These are phyloP conservation scores for Halcyon badia DNA, from an alignment of 2,797 vertebrate species.

Conservation along the genomic window DNA sequence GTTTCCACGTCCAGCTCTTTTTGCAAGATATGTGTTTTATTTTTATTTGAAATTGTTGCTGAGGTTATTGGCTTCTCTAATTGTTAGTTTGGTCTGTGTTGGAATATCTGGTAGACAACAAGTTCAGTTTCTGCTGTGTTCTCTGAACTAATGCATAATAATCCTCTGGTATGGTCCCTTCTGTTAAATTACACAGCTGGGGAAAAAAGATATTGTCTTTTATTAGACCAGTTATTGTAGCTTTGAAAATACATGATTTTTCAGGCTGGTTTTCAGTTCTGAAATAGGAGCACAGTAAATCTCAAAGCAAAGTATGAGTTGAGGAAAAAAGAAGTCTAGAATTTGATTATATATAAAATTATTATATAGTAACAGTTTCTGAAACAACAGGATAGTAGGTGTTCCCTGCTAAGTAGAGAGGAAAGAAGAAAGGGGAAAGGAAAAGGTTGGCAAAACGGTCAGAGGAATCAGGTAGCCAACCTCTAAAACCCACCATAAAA, in stretches of 20 bases:
- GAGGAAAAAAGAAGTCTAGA: neutral
- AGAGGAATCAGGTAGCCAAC: neutral
- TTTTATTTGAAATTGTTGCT: neutral
- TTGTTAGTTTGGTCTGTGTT: neutral
- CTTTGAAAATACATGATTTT: neutral
- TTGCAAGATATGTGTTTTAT: neutral
- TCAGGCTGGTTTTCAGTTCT: neutral
- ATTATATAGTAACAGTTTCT: neutral
- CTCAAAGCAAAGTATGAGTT: neutral
- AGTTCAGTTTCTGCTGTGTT: neutral
- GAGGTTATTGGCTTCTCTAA: neutral
- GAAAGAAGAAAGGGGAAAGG: neutral
- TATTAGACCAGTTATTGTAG: neutral
- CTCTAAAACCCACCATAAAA: rapidly evolving
- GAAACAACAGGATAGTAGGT: neutral
- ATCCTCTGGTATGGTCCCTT: neutral
- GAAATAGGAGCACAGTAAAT: neutral
- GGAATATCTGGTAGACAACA: neutral
- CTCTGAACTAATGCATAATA: neutral
- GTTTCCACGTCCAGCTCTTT: neutral
- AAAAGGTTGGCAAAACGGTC: neutral
- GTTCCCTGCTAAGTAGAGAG: neutral
- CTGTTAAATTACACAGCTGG: neutral
- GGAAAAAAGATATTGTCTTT: neutral
- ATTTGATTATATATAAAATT: neutral